Evolutionary conservation across 2,113 vertebrate genomes (phyloP), one percentile per base, ranked within the genome.

Genomic region (Pseudolaguvia tuberculata): DNA sequence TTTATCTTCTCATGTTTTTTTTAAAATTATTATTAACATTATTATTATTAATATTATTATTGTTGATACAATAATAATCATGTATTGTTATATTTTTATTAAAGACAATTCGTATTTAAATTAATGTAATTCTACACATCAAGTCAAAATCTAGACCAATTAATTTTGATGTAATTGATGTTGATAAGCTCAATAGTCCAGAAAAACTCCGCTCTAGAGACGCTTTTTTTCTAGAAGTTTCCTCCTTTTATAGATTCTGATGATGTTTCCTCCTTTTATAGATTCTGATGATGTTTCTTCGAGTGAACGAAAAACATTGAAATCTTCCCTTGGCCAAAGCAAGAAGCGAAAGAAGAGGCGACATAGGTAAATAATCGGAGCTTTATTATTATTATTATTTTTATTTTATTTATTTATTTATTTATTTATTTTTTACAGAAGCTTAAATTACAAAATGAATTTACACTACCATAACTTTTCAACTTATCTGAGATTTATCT

Each of bases 301-400:
- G 76, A 96, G 93, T 82, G 95, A 98, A 86, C 87, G 94, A 48
- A 97, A 94, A 92, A 86, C 94, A 81, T 92, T 93, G 59, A 99
- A 98, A 85, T 94, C 94, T 17, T 92, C 94, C 73, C 82, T 97
- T 85, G 93, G 85, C 82, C 95, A 98, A 88, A 96, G 92, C 88
- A 99, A 99, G 89, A 99, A 99, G 88, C 90, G 97, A 69, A 99
- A 99, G 93, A 99, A 98, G 89, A 91, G 96, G 83, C 86, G 96
- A 23, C 97, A 99, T 91, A 92, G 97, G 97, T 99, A 88, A 84
- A 10, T 27, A 53, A n/a, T 25, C 18, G 47, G 9, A 39, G 12
- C 3, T 31, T 15, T 52, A 13, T 21, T 68, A 61, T 66, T 72
- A n/a, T n/a, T n/a, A n/a, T n/a, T n/a, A n/a, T n/a, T n/a, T n/a